Conservation (phyloP, 2,113 vertebrate genomes). For the Scomber colias region DNA sequence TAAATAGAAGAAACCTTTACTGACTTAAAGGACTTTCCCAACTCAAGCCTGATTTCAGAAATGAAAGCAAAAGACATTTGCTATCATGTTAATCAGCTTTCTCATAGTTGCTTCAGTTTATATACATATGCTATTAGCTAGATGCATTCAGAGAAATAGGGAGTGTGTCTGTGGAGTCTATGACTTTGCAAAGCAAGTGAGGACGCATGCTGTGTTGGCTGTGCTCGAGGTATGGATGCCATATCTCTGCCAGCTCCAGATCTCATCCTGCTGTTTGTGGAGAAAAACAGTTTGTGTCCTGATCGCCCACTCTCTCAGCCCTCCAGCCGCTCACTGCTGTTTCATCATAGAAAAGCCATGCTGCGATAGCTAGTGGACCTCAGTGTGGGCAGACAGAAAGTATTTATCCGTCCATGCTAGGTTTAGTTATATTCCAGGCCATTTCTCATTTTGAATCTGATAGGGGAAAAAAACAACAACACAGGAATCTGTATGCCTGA, state of each 20-base stretch:
- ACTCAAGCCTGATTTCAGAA: conserved; percentile 15
- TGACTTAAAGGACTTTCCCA: background rate
- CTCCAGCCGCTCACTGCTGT: conserved; percentile 56
- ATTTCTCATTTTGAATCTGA: conserved; percentile 7
- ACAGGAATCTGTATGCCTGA: conserved; percentile 9
- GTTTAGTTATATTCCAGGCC: conserved; percentile 61
- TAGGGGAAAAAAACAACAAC: background rate
- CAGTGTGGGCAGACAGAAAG: conserved; percentile 57
- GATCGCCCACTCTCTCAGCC: conserved; percentile 73
- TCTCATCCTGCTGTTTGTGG: conserved; percentile 76
- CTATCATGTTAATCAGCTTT: conserved; percentile 54
- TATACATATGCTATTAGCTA: conserved; percentile 54
- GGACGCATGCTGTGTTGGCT: conserved; percentile 64
- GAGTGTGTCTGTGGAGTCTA: background rate
- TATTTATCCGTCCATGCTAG: conserved; percentile 45
- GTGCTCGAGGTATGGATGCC: conserved; percentile 67
- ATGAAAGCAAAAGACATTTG: conserved; percentile 25
- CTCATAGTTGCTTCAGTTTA: conserved; percentile 48
- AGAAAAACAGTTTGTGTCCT: conserved; percentile 73
- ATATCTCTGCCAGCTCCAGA: conserved; percentile 63
- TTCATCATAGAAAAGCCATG: conserved; percentile 73
- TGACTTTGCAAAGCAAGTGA: conserved; percentile 65
- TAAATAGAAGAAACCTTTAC: background rate
- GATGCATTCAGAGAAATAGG: conserved; percentile 18
- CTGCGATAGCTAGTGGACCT: conserved; percentile 67